Percentiles rank a stretch among this genome's conserved stretches.
These are phyloP conservation scores for Saccostrea cuccullata DNA, from an alignment of 1,140 invertebrate species.

Conservation along the genomic window DNA sequence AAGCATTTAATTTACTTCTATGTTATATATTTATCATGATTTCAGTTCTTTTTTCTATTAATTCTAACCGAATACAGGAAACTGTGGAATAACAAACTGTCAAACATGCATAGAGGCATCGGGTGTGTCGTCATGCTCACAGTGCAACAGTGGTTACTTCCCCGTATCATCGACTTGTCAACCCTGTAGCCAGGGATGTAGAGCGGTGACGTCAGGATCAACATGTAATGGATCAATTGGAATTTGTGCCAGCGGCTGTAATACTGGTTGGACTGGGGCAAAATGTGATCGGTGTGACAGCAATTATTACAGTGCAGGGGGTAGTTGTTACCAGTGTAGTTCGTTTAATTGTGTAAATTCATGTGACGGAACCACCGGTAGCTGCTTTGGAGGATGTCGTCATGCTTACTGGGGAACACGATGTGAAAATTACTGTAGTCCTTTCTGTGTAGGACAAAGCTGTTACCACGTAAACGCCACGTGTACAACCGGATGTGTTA, in stretches of 20 bases:
- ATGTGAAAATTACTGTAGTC: conserved; percentile 42
- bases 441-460: neutral
- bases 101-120: neutral
- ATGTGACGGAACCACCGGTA: conserved; percentile 42
- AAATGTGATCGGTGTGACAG: conserved; percentile 30
- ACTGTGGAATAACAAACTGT: neutral
- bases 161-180: neutral
- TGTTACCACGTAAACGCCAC: conserved; percentile 43
- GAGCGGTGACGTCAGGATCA: no score
- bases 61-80: no score
- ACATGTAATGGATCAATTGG: conserved; percentile 18
- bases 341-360: conserved; percentile 51
- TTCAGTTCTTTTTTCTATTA: no score
- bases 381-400: no score
- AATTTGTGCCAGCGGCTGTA: conserved; percentile 35
- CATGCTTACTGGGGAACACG: conserved; percentile 49
- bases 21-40: no score
- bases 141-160: neutral
- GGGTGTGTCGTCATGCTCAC: neutral
- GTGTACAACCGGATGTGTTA: no score
- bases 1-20: no score
- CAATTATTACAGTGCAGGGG: conserved; percentile 30
- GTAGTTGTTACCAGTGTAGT: conserved; percentile 38
- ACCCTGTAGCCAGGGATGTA: no score
- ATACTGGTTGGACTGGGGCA: conserved; percentile 41